Evolutionary conservation across 2,113 vertebrate genomes (phyloP), one percentile per base, ranked within the genome.

Genomic region (Phainopepla nitens): DNA sequence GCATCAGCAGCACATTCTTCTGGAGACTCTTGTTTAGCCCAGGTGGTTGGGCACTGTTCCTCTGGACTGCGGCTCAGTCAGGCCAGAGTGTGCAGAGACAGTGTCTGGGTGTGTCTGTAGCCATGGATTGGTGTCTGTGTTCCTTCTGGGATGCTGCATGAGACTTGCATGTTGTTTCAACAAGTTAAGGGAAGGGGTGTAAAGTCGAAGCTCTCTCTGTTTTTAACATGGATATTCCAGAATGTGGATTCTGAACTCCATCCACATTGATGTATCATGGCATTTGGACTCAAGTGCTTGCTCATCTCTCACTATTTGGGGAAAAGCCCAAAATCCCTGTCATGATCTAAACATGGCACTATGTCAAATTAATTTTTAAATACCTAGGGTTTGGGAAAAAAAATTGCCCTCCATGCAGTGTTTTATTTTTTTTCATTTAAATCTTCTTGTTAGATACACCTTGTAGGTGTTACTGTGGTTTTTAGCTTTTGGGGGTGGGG

Each of bases 61-160:
- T 57, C 23, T 31, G 45, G 24, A 28, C 45, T 53, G 33, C 3
- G 2, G 19, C 42, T 71, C 50, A 13, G 0, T 49, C 4, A 1
- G 72, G 27, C 62, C n/a, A 3, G 49, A 28, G 18, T 5, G 62
- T 50, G 42, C 69, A 18, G 36, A 22, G 5, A 33, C 50, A 8
- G 57, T 25, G 50, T 31, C 36, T 33, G 73, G 2, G 0, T 69
- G n/a, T 36, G 9, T 39, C 27, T n/a, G 8, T 78, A 66, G 57
- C 42, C 41, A 3, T 53, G 58, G 41, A 31, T 31, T 7, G 22
- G 42, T 33, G 31, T 53, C 10, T 49, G 6, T 57, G 27, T 51
- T 93, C 86, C 80, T 78, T 90, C 86, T 71, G 93, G 86, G 91
- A 89, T 92, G 69, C 86, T 93, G 94, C 93, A 84, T 90, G 93